phyloP scores from a whole-genome alignment of 2,888 invertebrate genomes.

The Liopterus haemorrhoidalis region DNA sequence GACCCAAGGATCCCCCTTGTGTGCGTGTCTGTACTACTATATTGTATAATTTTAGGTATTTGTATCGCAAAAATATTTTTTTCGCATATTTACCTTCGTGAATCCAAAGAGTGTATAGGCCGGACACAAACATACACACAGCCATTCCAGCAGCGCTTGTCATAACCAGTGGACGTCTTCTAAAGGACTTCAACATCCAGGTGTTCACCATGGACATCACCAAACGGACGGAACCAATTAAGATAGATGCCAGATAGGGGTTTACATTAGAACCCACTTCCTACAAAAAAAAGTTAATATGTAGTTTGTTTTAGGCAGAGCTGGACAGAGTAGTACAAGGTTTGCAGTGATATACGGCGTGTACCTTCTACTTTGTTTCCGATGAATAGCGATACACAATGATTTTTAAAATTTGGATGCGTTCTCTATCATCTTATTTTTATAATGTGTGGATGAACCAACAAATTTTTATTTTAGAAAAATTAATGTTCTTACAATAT shows the following conservation, averaged over 20 bases:
- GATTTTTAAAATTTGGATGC: no score
- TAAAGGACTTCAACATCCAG: conserved; percentile 50
- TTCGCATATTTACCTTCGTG: conserved; percentile 41
- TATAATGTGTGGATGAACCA: no score
- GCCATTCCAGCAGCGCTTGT: conserved; percentile 53
- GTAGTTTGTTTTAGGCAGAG: no score
- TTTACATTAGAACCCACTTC: conserved; percentile 50
- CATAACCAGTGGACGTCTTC: conserved; percentile 50
- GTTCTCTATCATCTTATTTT: no score
- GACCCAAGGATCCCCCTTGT: no score
- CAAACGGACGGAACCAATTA: conserved; percentile 53
- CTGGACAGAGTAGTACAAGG: no score
- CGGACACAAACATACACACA: conserved; percentile 52
- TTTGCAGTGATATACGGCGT: no score
- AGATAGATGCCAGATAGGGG: conserved; percentile 52
- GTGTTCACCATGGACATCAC: conserved; percentile 55
- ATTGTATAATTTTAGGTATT: conserved; percentile 3
- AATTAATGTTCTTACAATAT: no score
- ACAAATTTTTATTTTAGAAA: no score
- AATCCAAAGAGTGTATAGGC: conserved; percentile 50
- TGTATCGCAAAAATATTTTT: background rate
- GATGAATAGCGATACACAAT: no score
- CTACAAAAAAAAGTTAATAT: conserved; percentile 40
- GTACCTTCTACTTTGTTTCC: no score
- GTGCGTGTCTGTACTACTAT: no score